Evolutionary conservation across 1,140 invertebrate genomes (phyloP), one percentile per base, ranked within the genome.

Genomic region (Drosophila repletoides): DNA sequence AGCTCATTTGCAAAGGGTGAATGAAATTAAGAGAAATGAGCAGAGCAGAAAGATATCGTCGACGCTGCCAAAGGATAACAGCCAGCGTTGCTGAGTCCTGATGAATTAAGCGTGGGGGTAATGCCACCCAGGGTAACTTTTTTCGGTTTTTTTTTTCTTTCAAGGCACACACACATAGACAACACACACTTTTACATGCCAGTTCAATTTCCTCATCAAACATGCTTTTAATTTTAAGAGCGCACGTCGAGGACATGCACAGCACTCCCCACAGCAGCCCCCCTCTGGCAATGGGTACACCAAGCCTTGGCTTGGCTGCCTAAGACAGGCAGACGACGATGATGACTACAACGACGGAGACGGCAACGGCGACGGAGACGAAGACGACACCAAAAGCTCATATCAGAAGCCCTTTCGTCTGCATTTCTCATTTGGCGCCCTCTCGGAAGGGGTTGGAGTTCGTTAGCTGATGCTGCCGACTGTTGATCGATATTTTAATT

Each of bases 401-500:
- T 64, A 64, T 69, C 59, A 34, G 60, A 75, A 71, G 56, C 71
- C 72, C 60, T 64, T 79, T 72, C 55, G 60, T 34, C 51, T 79
- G 59, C 55, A 55, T 52, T 51, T 58, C 70, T 71, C 71, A 80
- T 75, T 71, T 71, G 51, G 33, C 58, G 21, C 49, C 19, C 9
- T 43, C n/a, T 34, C 29, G 60, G 29, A 84, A 86, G 76, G 80
- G 80, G 80, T 84, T 79, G 63, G 75, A 86, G 75, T 80, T 86
- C 80, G 75, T 86, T 86, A 80, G 61, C 68, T 66, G 38, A 33
- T 56, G 61, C 80, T 75, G 72, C 48, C 68, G 63, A 71, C 66
- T 67, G 43, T 64, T 84, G 79, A 86, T 86, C 80, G 80, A 86
- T 86, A 86, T 86, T 86, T 86, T 86, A 86, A 86, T 86, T 84